A percentile compares a stretch with the other conserved stretches of the same genome.
phyloP scores from a whole-genome alignment of 1,140 invertebrate species.

The Wasmannia auropunctata region DNA sequence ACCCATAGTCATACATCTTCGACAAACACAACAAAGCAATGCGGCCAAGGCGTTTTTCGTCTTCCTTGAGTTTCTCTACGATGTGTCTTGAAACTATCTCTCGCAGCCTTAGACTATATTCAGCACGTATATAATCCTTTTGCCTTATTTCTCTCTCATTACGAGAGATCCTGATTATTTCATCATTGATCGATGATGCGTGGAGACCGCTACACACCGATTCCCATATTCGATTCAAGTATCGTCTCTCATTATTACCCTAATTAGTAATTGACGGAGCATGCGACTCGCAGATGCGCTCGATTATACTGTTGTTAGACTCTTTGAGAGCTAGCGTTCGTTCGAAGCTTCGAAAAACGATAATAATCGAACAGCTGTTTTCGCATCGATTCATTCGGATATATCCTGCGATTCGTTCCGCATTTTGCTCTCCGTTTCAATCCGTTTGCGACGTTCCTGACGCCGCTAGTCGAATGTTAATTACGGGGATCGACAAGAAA shows the following conservation, averaged over 20 bases:
- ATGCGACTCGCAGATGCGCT: conserved; percentile 55
- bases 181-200: conserved; percentile 66
- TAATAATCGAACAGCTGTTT: conserved; percentile 38
- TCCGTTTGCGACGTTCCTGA: neutral
- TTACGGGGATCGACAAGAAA: conserved; percentile 2
- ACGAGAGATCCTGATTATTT: neutral
- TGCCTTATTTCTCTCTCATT: conserved; percentile 5
- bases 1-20: conserved; percentile 21
- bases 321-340: conserved; percentile 4
- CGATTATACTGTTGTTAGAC: conserved; percentile 30
- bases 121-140: conserved; percentile 5
- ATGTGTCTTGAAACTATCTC: neutral
- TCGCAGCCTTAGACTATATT: neutral
- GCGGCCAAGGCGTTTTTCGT: conserved; percentile 16
- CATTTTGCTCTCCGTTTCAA: conserved; percentile 4
- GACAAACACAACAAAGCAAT: neutral
- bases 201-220: conserved; percentile 63
- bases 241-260: conserved; percentile 68
- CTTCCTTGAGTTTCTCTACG: conserved; percentile 5
- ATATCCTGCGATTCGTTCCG: conserved; percentile 7
- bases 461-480: conserved; percentile 10
- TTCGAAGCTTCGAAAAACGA: conserved; percentile 10
- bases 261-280: conserved; percentile 72
- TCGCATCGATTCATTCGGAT: conserved; percentile 7
- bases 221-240: conserved; percentile 52